Evolutionary conservation across 2,888 invertebrate genomes (phyloP).

Genomic region (Acleris laterana): DNA sequence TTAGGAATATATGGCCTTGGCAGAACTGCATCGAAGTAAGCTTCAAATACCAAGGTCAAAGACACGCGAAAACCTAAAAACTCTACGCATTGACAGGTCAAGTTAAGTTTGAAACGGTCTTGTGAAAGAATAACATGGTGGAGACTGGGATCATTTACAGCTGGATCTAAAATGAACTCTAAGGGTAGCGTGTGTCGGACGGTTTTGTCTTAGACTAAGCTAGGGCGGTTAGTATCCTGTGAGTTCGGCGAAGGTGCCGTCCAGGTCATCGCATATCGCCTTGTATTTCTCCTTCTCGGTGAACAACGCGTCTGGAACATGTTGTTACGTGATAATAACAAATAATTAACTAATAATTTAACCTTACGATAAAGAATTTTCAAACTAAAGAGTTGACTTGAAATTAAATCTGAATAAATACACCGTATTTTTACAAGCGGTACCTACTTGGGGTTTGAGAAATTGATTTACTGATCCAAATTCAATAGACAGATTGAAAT

Average conservation of each 20-base stretch:
- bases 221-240: constrained; percentile 93
- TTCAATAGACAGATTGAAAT: no score
- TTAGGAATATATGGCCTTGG: no score
- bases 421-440: no score
- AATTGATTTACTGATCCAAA: no score
- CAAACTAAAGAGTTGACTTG: not conserved
- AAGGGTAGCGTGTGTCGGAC: constrained; percentile 55
- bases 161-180: constrained; percentile 55
- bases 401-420: not conserved
- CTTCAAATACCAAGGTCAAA: no score
- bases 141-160: constrained; percentile 9
- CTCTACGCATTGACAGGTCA: no score
- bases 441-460: no score
- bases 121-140: no score
- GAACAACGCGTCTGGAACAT: constrained; percentile 92
- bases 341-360: constrained; percentile 45
- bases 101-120: no score
- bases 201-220: constrained; percentile 72
- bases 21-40: no score
- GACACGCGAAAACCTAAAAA: no score
- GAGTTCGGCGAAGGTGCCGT: constrained; percentile 98
- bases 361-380: constrained; percentile 2
- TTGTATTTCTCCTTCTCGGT: constrained; percentile 97
- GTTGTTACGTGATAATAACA: constrained; percentile 68
- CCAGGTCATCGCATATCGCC: constrained; percentile 98